Evolutionary conservation across 2,113 vertebrate species (phyloP).

Genomic region (Jacana jacana): DNA sequence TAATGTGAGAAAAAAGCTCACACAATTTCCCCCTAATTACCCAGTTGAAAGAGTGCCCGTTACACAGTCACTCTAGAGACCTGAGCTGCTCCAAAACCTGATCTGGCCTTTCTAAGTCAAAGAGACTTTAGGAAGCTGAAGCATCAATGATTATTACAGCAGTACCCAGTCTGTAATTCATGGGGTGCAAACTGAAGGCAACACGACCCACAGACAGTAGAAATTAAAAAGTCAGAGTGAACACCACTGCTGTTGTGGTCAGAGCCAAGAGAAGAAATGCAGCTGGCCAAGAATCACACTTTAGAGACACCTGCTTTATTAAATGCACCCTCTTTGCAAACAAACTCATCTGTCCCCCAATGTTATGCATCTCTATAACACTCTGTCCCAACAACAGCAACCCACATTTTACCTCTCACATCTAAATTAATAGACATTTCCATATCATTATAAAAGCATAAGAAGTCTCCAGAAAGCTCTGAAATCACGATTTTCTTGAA

Average conservation of each 20-base stretch:
- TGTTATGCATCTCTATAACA: background rate
- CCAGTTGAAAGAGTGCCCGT: slow-evolving; percentile 32
- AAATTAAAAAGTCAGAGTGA: background rate
- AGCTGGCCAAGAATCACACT: background rate
- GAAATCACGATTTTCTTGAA: background rate
- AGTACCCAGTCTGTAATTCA: background rate
- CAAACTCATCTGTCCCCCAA: background rate
- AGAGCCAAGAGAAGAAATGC: background rate
- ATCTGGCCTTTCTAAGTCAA: slow-evolving; percentile 6
- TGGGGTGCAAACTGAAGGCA: background rate
- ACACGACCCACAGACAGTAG: background rate
- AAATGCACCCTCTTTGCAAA: background rate
- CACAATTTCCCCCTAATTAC: slow-evolving; percentile 54
- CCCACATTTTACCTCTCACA: background rate
- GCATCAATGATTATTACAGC: background rate
- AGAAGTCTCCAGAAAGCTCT: background rate
- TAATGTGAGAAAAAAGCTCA: background rate
- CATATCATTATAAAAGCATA: no score
- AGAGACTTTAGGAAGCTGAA: background rate
- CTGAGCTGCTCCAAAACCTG: slow-evolving; percentile 50
- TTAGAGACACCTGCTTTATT: background rate
- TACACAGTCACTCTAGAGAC: slow-evolving; percentile 55
- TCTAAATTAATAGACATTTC: background rate
- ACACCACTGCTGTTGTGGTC: background rate
- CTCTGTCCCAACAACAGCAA: background rate